A percentile compares a stretch with the other conserved stretches of the same genome.
phyloP scores from a whole-genome alignment of 2,797 vertebrate species.

The Jordanella pulchra region DNA sequence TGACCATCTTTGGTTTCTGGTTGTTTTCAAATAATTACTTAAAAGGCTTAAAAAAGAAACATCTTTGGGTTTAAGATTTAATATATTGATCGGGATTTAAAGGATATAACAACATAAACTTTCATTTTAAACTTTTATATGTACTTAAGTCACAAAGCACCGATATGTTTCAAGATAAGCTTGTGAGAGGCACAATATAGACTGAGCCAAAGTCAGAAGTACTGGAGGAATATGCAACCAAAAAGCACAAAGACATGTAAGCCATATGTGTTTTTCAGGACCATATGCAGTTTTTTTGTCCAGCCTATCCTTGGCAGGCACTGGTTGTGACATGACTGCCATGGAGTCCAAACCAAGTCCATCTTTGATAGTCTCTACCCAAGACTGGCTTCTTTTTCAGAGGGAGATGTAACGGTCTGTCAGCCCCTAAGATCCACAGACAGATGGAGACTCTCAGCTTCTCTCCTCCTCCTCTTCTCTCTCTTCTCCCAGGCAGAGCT shows the following conservation, averaged over 20 bases:
- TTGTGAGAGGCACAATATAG: neutral
- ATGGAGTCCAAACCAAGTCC: conserved; percentile 37
- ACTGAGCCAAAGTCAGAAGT: conserved; percentile 20
- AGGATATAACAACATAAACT: neutral
- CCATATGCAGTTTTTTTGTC: conserved; percentile 58
- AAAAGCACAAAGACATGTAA: conserved; percentile 27
- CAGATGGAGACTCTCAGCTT: conserved; percentile 73
- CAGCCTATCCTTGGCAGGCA: conserved; percentile 50
- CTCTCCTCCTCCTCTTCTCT: conserved; percentile 43
- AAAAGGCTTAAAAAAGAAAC: neutral
- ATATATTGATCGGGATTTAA: neutral
- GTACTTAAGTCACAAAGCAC: neutral
- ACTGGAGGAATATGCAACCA: conserved; percentile 22
- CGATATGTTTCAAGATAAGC: neutral
- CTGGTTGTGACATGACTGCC: conserved; percentile 45
- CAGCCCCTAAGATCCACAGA: conserved; percentile 66
- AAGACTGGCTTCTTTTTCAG: conserved; percentile 54
- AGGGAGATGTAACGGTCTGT: conserved; percentile 64
- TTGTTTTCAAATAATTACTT: neutral
- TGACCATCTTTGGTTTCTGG: neutral
- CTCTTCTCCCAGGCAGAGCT: conserved; percentile 63
- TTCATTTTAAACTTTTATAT: neutral
- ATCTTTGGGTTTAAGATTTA: neutral
- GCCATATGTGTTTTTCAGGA: conserved; percentile 51
- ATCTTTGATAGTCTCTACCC: conserved; percentile 47